These are phyloP conservation scores for Microtus oregoni DNA, from an alignment of 2,113 vertebrate species.

Conservation along the genomic window DNA sequence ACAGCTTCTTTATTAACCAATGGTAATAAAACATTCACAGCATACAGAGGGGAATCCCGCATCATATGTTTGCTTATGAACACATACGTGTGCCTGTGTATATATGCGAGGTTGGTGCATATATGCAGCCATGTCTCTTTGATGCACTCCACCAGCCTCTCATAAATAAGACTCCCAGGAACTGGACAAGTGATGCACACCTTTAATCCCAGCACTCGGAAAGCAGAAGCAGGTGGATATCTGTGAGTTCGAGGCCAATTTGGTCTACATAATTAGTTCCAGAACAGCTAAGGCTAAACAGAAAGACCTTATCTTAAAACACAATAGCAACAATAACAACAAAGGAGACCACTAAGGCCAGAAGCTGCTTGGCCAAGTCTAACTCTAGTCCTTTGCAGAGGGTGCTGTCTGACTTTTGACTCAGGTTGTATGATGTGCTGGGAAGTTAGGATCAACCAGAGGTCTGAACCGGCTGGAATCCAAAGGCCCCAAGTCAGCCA, in stretches of 20 bases:
- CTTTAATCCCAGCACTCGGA: not conserved
- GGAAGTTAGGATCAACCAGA: not conserved
- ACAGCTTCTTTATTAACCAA: too few species aligned
- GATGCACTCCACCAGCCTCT: not conserved
- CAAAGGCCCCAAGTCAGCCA: not conserved
- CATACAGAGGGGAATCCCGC: too few species aligned
- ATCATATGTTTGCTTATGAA: not conserved
- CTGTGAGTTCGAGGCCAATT: not conserved
- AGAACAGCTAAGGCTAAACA: not conserved
- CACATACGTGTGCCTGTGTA: not conserved
- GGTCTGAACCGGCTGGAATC: not conserved
- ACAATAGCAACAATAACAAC: not conserved
- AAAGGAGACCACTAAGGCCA: too few species aligned
- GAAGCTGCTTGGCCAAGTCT: not conserved
- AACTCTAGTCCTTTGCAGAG: not conserved
- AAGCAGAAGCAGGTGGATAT: not conserved
- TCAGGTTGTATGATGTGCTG: not conserved
- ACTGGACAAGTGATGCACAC: not conserved
- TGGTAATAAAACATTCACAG: too few species aligned
- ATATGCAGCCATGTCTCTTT: not conserved
- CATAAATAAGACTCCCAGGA: not conserved
- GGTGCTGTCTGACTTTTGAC: too few species aligned
- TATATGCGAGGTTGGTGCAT: not conserved
- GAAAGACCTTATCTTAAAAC: not conserved
- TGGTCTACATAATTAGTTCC: not conserved